Evolutionary conservation across 2,797 vertebrate genomes (phyloP).

Genomic region (Coracias cyanogaster): DNA sequence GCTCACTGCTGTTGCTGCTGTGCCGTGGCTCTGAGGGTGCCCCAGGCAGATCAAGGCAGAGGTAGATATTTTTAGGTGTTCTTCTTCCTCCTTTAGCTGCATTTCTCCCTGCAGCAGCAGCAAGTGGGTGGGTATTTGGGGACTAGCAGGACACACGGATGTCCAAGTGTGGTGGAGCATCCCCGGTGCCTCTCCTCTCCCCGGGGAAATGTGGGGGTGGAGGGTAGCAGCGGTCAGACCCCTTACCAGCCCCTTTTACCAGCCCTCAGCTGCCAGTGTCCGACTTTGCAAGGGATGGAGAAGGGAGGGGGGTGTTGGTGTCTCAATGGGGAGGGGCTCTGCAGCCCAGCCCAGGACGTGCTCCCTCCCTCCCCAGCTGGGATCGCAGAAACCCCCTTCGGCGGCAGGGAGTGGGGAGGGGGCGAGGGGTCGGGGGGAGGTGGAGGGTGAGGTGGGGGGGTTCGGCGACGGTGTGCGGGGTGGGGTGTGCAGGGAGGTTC

Average conservation of each 20-base stretch:
- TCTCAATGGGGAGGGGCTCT: background rate
- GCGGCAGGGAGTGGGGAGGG: background rate
- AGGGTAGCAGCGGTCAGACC: background rate
- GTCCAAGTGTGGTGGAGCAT: background rate
- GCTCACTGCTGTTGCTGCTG: accelerated
- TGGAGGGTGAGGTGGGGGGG: too few species aligned
- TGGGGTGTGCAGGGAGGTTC: background rate
- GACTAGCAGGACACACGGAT: accelerated
- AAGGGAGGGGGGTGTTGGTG: background rate
- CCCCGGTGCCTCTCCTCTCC: background rate
- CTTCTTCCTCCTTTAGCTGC: background rate
- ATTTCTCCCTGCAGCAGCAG: background rate
- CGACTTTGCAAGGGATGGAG: background rate
- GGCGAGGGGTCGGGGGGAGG: background rate
- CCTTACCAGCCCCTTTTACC: background rate
- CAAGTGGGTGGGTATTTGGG: background rate
- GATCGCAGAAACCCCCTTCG: background rate
- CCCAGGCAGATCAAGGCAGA: background rate
- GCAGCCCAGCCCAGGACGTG: background rate
- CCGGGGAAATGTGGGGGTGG: accelerated
- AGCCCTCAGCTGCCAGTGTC: background rate
- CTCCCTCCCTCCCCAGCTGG: background rate
- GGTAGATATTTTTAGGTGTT: accelerated
- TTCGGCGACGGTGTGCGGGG: background rate
- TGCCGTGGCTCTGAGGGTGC: background rate